Conservation (phyloP, 2,113 vertebrate species). For the Notiomystis cincta region DNA sequence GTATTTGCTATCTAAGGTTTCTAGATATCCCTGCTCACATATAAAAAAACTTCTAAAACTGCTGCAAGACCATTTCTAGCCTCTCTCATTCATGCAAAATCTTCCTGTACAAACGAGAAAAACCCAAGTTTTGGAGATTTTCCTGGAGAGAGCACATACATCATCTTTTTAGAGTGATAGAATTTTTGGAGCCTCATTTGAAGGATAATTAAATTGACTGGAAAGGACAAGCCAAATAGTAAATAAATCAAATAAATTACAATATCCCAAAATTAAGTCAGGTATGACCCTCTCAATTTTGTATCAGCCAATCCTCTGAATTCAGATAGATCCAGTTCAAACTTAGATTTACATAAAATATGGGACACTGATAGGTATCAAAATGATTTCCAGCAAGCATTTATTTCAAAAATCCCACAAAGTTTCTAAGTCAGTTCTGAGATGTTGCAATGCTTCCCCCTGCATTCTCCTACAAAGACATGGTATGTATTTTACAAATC, state of each 20-base stretch:
- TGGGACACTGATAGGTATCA: not conserved
- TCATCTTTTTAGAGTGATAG: not conserved
- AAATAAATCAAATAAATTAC: not conserved
- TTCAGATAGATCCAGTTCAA: not conserved
- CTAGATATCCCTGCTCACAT: not conserved
- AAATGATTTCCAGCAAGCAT: not conserved
- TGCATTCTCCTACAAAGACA: not conserved
- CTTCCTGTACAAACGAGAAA: not conserved
- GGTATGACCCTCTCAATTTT: not conserved
- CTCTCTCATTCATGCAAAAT: not conserved
- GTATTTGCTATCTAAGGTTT: not conserved
- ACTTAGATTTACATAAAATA: not conserved
- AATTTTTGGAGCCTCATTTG: not conserved
- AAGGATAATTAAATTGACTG: not conserved
- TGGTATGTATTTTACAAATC: not conserved
- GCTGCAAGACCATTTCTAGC: not conserved
- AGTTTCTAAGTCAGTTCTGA: not conserved
- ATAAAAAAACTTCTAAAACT: not conserved
- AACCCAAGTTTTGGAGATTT: not conserved
- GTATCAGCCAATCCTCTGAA: not conserved
- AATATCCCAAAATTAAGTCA: not conserved
- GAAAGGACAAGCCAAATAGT: not conserved
- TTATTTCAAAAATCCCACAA: not conserved
- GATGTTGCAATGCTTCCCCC: not conserved
- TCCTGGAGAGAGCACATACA: fast-evolving